phyloP scores from a whole-genome alignment of 1,140 invertebrate species.

The Drosophila nigromelanica region DNA sequence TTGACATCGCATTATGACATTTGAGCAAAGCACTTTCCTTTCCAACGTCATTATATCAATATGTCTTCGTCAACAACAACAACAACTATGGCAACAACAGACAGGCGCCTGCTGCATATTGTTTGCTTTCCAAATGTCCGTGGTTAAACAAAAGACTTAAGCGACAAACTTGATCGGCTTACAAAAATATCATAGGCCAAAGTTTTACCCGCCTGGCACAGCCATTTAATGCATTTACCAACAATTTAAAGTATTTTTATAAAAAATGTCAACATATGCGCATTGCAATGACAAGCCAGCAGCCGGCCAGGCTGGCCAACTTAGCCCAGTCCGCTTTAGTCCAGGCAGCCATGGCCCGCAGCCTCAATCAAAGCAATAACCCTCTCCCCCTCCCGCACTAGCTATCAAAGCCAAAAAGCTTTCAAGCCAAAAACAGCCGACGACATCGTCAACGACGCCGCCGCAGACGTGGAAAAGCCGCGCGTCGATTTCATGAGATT shows the following conservation, averaged over 20 bases:
- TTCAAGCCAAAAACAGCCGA: conserved; percentile 63
- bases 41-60: conserved; percentile 30
- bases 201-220: conserved; percentile 18
- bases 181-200: conserved; percentile 50
- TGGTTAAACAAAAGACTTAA: conserved; percentile 45
- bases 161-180: conserved; percentile 42
- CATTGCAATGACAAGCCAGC: conserved; percentile 65
- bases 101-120: conserved; percentile 3
- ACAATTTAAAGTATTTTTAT: conserved; percentile 72
- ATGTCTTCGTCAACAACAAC: background rate
- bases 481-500: conserved; percentile 70
- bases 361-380: conserved; percentile 29
- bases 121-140: conserved; percentile 37
- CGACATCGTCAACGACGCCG: conserved; percentile 53
- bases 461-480: conserved; percentile 61
- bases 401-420: conserved; percentile 71
- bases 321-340: conserved; percentile 45
- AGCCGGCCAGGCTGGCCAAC: conserved; percentile 24
- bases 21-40: conserved; percentile 61
- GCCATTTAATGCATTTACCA: conserved; percentile 64
- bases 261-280: conserved; percentile 76
- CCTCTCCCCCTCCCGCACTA: background rate
- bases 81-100: conserved; percentile 4
- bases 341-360: conserved; percentile 62
- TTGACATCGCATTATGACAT: conserved; percentile 60